Evolutionary conservation across 1,140 invertebrate species (phyloP), one percentile per base, ranked within the genome.

Genomic region (Cyclargus thomasi): DNA sequence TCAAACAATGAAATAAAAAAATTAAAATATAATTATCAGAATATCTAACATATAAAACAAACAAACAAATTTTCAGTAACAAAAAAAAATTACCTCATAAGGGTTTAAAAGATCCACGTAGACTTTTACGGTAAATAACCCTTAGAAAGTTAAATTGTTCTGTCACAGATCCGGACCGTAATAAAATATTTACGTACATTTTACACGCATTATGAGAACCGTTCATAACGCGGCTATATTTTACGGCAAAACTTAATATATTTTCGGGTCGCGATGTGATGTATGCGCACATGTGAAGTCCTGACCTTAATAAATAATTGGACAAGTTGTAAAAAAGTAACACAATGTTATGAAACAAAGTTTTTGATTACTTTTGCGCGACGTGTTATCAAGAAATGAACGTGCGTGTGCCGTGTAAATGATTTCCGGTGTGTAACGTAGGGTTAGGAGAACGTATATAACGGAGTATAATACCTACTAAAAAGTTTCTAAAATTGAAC

Each of bases 171-270:
- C 18, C 53, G n/a, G 29, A 55, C 53, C 14, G 53, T 55, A 7
- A 55, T 55, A 55, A n/a, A 55, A 55, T 55, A 55, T 55, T 55
- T 55, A 55, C n/a, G 53, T 55, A 18, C 53, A 55, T 55, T 55
- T 55, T 55, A 55, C 53, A 17, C 53, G 53, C 14, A 55, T n/a
- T 55, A 55, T 55, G 53, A 17, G 7, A 8, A 18, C 16, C 53
- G n/a, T 55, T 17, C 18, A 55, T 55, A 55, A 17, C 18, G 18
- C 18, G 18, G 53, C 53, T 55, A 55, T 55, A 55, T 17, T 55
- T 55, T 55, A 55, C 18, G 16, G 53, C 53, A 5, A 55, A 55
- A 55, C 53, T 55, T 55, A n/a, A 55, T 55, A 55, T 55, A 55
- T 55, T 55, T 55, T 55, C n/a, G 53, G 10, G 39, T 14, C 16